A percentile compares a stretch with the other conserved stretches of the same genome.
These are phyloP conservation scores for Siphamia tubifer DNA, from an alignment of 2,113 vertebrate species.

Conservation along the genomic window DNA sequence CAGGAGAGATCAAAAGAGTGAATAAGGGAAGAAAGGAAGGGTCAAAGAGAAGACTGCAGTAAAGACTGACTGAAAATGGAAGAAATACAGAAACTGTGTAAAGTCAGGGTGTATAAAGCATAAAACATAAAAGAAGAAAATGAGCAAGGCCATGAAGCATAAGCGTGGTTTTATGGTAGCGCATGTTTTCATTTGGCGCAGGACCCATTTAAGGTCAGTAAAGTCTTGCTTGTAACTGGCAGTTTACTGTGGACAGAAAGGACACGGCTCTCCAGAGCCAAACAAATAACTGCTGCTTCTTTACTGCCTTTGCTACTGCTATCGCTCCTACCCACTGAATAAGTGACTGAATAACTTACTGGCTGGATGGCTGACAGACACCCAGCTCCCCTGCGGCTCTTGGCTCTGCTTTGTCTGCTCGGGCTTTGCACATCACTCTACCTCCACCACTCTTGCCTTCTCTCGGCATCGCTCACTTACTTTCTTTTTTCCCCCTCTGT, in stretches of 20 bases:
- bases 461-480: constrained; percentile 43
- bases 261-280: constrained; percentile 47
- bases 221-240: constrained; percentile 19
- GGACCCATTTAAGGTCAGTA: constrained; percentile 27
- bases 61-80: neutral
- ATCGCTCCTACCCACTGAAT: constrained; percentile 50
- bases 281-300: constrained; percentile 58
- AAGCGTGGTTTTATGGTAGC: neutral
- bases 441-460: constrained; percentile 40
- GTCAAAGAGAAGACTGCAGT: neutral
- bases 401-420: constrained; percentile 57
- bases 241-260: constrained; percentile 46
- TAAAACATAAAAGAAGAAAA: constrained; percentile 6
- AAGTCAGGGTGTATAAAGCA: constrained; percentile 1
- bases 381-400: constrained; percentile 54
- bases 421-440: constrained; percentile 59
- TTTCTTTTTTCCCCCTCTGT: constrained; percentile 7
- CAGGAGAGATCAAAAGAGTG: constrained; percentile 14
- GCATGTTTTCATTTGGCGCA: constrained; percentile 9
- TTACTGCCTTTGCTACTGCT: constrained; percentile 11
- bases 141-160: neutral
- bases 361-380: constrained; percentile 65
- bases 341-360: constrained; percentile 68
- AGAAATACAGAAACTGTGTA: constrained; percentile 7
- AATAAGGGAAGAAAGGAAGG: neutral